Conservation (phyloP, 2,797 vertebrate genomes). For the Cuculus canorus region DNA sequence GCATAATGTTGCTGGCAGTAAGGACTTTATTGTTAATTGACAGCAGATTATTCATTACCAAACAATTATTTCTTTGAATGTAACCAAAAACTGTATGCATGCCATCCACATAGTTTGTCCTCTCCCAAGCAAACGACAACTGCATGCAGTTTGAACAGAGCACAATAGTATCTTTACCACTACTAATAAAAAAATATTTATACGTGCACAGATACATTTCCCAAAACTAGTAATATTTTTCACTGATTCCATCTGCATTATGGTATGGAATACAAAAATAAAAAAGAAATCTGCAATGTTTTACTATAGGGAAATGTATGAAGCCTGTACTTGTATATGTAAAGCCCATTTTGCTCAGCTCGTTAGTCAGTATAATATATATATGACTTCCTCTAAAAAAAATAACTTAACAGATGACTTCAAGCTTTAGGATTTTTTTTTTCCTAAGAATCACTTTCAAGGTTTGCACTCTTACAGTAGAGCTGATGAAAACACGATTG, state of each 20-base stretch:
- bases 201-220: background rate
- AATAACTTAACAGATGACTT: background rate
- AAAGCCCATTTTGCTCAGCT: background rate
- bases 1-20: background rate
- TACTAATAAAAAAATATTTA: background rate
- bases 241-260: background rate
- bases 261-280: background rate
- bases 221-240: background rate
- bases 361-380: background rate
- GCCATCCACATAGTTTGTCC: background rate
- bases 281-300: background rate
- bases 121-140: background rate
- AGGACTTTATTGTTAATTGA: background rate
- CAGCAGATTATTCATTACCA: background rate
- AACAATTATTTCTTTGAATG: background rate
- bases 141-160: background rate
- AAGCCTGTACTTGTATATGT: too few relatives aligned
- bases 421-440: background rate
- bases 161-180: background rate
- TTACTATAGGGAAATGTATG: background rate
- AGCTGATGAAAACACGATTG: conserved; percentile 40
- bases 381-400: background rate
- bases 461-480: background rate
- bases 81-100: background rate
- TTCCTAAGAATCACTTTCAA: background rate